Conservation (phyloP, 2,888 invertebrate species). For the Orthonychiurus folsomi region DNA sequence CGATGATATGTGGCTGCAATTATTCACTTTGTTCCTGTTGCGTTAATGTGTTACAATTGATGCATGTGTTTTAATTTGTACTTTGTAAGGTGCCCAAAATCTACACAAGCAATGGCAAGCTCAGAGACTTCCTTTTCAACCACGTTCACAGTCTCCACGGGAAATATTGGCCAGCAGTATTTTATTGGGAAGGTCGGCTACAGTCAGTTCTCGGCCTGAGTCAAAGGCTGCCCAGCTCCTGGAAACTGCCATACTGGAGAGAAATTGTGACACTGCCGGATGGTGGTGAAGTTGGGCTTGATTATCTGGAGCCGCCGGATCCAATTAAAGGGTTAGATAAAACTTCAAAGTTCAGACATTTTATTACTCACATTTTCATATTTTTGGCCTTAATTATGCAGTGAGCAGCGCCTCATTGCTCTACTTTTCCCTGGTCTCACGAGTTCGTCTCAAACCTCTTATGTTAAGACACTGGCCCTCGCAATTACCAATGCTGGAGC, state of each 20-base stretch:
- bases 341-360: not conserved
- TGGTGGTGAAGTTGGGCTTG: conserved; percentile 31
- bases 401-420: conserved; percentile 48
- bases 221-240: conserved; percentile 13
- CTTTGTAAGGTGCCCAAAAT: conserved; percentile 66
- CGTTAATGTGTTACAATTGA: no score
- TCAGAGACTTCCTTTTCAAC: conserved; percentile 55
- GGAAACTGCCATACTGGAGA: conserved; percentile 20
- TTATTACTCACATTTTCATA: not conserved
- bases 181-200: conserved; percentile 45
- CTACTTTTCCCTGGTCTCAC: conserved; percentile 50
- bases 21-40: no score
- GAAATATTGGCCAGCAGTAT: conserved; percentile 76
- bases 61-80: no score
- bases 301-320: conserved; percentile 19
- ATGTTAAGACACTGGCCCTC: conserved; percentile 63
- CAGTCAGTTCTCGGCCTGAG: conserved; percentile 42
- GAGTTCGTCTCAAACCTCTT: conserved; percentile 66
- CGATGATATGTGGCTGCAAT: no score
- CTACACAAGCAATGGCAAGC: conserved; percentile 57
- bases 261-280: conserved; percentile 28
- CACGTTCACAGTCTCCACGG: conserved; percentile 58
- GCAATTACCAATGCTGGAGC: conserved; percentile 51
- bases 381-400: conserved; percentile 4
- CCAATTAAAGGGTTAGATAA: not conserved